These are phyloP conservation scores for Cliona cf. orientalis DNA, from an alignment of 37 sponge, comb jelly and placozoan genomes.

Conservation along the genomic window DNA sequence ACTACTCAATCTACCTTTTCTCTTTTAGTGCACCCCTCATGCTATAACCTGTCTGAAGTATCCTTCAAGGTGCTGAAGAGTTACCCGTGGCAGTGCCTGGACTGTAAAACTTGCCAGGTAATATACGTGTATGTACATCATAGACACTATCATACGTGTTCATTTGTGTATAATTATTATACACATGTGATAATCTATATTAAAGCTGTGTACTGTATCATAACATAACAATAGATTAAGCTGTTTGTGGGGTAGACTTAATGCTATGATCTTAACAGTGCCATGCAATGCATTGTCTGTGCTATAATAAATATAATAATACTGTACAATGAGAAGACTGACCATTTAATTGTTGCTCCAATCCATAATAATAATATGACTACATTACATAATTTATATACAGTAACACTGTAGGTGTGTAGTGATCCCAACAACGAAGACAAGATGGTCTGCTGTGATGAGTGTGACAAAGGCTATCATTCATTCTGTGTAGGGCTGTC, in stretches of 20 bases:
- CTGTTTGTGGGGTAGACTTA: too few species aligned
- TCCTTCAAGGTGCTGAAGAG: conserved; percentile 29
- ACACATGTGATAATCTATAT: too few species aligned
- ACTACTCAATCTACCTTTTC: too few species aligned
- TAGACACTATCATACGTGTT: too few species aligned
- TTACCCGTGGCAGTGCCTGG: conserved; percentile 92
- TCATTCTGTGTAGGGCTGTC: conserved; percentile 85
- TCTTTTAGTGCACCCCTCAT: conserved; percentile 74
- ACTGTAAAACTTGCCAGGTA: conserved; percentile 82
- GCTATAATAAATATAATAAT: too few species aligned
- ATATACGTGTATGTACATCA: too few species aligned
- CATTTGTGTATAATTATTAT: too few species aligned
- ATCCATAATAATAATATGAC: not conserved
- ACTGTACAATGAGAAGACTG: not conserved
- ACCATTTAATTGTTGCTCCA: not conserved
- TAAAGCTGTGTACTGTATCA: too few species aligned
- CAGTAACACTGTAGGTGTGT: conserved; percentile 40
- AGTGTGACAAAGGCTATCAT: conserved; percentile 96
- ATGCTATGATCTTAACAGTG: too few species aligned
- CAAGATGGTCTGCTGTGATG: conserved; percentile 93
- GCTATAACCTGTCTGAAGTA: conserved; percentile 55
- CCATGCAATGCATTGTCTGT: too few species aligned
- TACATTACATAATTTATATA: not conserved
- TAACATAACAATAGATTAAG: too few species aligned
- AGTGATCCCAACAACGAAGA: conserved; percentile 71